A percentile compares a stretch with the other conserved stretches of the same genome.
Conservation (phyloP, 1,140 invertebrate species). For the Nilaparvata lugens region DNA sequence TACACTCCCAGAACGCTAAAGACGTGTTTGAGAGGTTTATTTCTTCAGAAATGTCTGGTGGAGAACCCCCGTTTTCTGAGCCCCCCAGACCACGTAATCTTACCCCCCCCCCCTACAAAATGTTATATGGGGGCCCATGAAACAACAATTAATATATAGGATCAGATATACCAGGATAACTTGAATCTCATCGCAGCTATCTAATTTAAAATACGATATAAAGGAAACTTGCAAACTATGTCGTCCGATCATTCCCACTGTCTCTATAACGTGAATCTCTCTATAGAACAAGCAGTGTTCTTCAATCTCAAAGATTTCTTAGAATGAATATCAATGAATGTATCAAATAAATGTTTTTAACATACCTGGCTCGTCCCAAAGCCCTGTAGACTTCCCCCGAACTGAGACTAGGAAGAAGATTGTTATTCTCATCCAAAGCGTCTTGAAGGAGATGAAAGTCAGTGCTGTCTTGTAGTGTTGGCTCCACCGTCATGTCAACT, state of each 20-base stretch:
- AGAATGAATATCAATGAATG: neutral
- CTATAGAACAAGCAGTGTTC: neutral
- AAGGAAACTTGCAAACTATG: too few species aligned
- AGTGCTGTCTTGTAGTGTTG: neutral
- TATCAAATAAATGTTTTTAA: neutral
- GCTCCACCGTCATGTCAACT: neutral
- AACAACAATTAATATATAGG: too few species aligned
- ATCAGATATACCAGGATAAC: too few species aligned
- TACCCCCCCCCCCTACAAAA: too few species aligned
- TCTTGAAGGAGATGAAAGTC: neutral
- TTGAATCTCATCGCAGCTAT: too few species aligned
- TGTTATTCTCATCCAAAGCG: neutral
- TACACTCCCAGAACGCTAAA: too few species aligned
- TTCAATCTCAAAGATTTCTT: neutral
- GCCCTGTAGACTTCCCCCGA: constrained; percentile 64
- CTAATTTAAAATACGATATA: too few species aligned
- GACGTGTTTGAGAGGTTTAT: too few species aligned
- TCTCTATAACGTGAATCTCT: neutral
- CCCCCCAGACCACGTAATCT: too few species aligned
- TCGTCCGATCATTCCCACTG: neutral
- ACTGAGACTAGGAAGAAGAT: neutral
- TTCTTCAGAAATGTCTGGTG: too few species aligned
- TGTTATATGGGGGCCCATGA: too few species aligned
- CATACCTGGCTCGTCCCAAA: constrained; percentile 40
- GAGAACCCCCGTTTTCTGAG: too few species aligned